These are phyloP conservation scores for Himalopsyche japonica DNA, from an alignment of 2,888 invertebrate genomes.

Conservation along the genomic window DNA sequence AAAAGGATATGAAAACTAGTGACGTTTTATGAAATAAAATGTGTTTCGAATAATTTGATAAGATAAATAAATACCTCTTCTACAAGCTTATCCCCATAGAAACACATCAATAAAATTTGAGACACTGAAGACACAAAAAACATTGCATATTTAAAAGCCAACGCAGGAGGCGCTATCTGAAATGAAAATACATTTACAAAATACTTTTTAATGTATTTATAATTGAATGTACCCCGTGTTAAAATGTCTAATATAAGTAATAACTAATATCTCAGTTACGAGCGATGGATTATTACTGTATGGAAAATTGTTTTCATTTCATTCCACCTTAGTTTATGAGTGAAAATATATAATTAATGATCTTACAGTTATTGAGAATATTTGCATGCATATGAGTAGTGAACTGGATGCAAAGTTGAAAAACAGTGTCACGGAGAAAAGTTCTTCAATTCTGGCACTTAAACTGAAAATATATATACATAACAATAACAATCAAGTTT, in stretches of 20 bases:
- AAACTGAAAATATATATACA: too few species aligned
- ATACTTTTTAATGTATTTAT: too few species aligned
- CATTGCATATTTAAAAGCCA: constrained; percentile 9
- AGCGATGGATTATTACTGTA: too few species aligned
- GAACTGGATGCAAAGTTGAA: constrained; percentile 9
- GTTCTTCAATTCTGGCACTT: neutral
- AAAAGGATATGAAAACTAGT: too few species aligned
- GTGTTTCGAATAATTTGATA: neutral
- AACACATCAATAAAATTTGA: constrained; percentile 20
- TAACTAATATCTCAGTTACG: too few species aligned
- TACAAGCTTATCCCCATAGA: constrained; percentile 24
- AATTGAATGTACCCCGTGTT: too few species aligned
- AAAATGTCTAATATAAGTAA: too few species aligned
- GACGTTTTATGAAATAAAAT: too few species aligned
- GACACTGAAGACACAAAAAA: constrained; percentile 9
- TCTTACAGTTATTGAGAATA: constrained; percentile 14
- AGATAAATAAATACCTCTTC: constrained; percentile 16
- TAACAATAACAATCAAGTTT: too few species aligned
- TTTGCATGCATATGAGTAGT: constrained; percentile 6
- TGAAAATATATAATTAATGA: too few species aligned
- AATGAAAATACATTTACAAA: neutral
- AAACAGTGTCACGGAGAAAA: neutral
- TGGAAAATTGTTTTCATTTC: too few species aligned
- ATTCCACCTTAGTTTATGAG: too few species aligned
- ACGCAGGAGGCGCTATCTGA: constrained; percentile 10